Evolutionary conservation across 1,140 invertebrate genomes (phyloP), one percentile per base, ranked within the genome.

Genomic region (Bombus huntii): DNA sequence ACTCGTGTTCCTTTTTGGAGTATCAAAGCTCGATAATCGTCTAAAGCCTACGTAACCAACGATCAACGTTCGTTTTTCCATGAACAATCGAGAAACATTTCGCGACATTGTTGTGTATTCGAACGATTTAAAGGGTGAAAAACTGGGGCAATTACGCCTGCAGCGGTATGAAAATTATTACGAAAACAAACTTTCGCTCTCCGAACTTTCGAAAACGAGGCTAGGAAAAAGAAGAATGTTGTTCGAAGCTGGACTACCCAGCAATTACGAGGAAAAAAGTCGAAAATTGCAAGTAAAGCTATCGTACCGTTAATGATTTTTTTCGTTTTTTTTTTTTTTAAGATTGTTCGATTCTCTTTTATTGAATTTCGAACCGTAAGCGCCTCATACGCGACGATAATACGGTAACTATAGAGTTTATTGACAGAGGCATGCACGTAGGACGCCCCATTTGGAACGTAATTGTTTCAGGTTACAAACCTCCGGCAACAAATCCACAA

Each of bases 401-500:
- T 53, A 28, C 62, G 39, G 22, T 59, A 70, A 70, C 47, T 25
- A 12, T 77, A 25, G 22, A n/a, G 47, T 83, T 37, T 83, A 83
- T 83, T 42, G 82, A 78, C 28, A 57, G 82, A 70, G 34, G 37
- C 65, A 53, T 47, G 34, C 47, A 66, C 42, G 42, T 62, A 66
- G 59, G 22, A 65, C 37, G 81, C 22, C n/a, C 57, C 81, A 53
- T 76, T 83, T 47, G 42, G 22, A 9, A 18, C 37, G 39, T 79
- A 77, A 84, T 84, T 84, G 75, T 84, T 83, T 79, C 82, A 57
- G 47, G 66, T 84, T 84, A 79, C 82, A 71, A 57, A 47, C 53
- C 39, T 68, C 65, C 75, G 75, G 34, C 47, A 79, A 71, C 75
- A 42, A 84, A 84, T 84, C 75, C 82, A 42, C 82, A 83, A 78